Evolutionary conservation across 2,888 invertebrate species (phyloP).

Genomic region (Dicranocentrus wangi): DNA sequence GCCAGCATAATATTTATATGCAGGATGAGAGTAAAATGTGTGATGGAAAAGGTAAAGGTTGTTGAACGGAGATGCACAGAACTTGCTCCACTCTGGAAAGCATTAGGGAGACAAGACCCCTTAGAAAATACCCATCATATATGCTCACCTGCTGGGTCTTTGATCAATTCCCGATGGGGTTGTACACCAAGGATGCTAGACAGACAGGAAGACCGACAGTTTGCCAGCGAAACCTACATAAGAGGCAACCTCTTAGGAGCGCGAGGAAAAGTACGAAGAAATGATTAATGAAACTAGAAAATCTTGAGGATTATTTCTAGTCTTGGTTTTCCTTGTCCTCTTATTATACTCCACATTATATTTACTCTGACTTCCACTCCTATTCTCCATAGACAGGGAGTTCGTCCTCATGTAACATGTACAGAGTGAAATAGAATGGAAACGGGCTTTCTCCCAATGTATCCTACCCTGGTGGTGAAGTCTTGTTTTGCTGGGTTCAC

Average conservation of each 20-base stretch:
- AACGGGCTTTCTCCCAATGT: too few relatives aligned
- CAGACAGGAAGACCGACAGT: slow-evolving; percentile 48
- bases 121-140: slow-evolving; percentile 32
- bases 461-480: too few relatives aligned
- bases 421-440: too few relatives aligned
- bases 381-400: not conserved
- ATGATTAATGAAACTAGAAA: slow-evolving; percentile 72
- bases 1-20: not conserved
- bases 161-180: slow-evolving; percentile 65
- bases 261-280: slow-evolving; percentile 47
- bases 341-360: slow-evolving; percentile 21
- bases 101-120: not conserved
- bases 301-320: slow-evolving; percentile 70
- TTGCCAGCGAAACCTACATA: slow-evolving; percentile 37
- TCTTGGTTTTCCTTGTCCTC: slow-evolving; percentile 50
- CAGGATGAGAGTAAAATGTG: slow-evolving; percentile 1
- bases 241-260: slow-evolving; percentile 46
- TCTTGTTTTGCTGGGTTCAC: not conserved
- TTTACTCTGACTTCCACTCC: not conserved
- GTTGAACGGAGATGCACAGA: not conserved
- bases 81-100: not conserved
- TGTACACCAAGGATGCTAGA: slow-evolving; percentile 38
- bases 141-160: slow-evolving; percentile 68
- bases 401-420: not conserved
- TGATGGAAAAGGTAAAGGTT: not conserved